A percentile compares a stretch with the other conserved stretches of the same genome.
phyloP scores from a whole-genome alignment of 2,113 vertebrate genomes.

The Dasypus novemcinctus region DNA sequence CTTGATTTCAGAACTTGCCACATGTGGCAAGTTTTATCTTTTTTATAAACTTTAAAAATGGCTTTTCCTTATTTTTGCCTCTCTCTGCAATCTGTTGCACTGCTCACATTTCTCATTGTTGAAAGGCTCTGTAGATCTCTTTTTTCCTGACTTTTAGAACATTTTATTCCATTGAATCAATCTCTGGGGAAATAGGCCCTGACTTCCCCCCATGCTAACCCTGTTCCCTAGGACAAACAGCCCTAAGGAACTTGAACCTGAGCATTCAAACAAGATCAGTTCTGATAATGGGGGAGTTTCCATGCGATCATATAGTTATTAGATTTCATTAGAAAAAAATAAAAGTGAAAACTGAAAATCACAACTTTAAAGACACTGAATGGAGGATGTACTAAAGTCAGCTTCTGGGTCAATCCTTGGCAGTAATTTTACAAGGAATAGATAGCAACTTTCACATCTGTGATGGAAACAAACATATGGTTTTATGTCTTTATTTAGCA shows the following conservation, averaged over 20 bases:
- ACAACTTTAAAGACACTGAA: background rate
- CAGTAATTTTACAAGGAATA: background rate
- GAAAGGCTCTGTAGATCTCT: background rate
- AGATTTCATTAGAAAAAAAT: background rate
- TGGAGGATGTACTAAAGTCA: background rate
- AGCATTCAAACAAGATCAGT: background rate
- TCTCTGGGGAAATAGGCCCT: background rate
- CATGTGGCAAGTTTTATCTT: background rate
- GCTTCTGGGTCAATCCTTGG: background rate
- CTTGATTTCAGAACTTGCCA: background rate
- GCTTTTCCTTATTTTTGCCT: constrained; percentile 16
- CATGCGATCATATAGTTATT: background rate
- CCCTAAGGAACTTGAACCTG: background rate
- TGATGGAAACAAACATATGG: background rate
- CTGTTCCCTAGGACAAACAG: background rate
- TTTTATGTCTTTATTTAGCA: background rate
- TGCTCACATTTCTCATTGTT: background rate
- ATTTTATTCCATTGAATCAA: background rate
- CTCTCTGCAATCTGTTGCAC: background rate
- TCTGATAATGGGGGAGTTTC: background rate
- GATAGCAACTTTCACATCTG: background rate
- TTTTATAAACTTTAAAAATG: background rate
- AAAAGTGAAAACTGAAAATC: background rate
- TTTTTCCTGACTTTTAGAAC: too few relatives aligned
- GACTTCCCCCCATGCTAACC: background rate